Base-by-base conservation (phyloP, 2,888 invertebrate genomes). In the Cataglyphis albicans region DNA sequence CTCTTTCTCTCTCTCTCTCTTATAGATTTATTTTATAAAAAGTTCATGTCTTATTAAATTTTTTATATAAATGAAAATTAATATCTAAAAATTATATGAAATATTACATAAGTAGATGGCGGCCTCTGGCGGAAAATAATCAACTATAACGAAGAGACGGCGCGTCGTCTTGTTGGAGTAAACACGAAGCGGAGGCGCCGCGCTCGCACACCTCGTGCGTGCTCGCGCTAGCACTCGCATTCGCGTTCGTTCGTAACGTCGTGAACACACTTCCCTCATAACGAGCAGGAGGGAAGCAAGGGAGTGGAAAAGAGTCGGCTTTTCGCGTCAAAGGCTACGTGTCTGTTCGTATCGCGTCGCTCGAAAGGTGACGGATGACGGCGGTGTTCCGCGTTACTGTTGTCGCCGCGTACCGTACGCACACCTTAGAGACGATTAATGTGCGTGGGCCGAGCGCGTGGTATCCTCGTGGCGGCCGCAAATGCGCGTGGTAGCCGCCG, bases 381-480 rank as follows among this genome's bases (percentile, higher is more conserved):
- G 61, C 59, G 75, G 64, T 63, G 18, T 12, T 82, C 57, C 61
- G 82, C 48, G 15, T 87, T 64, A 6, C 6, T 35, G 25, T 87
- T 61, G 25, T 88, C 61, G 67, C 21, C 65, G 87, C 73, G 82
- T 48, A 48, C 48, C 48, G 18, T 32, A 82, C 68, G 81, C 80
- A 70, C 63, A 86, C 85, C 85, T 84, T 82, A 78, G 57, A 75
- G 82, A 88, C 87, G 90, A 87, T 92, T 91, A 84, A 93, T 93
- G 93, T 91, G 90, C 92, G 89, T 88, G 89, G 88, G 87, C 88
- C 88, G 90, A 90, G 89, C 92, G 92, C 91, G 92, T 90, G 93
- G 92, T 88, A 91, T 90, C 92, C 93, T 92, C 91, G 84, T 84
- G 83, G 91, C 91, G 92, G 88, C 91, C 91, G 92, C 93, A 91